Evolutionary conservation across 2,113 vertebrate genomes (phyloP).

Genomic region (Pristiophorus japonicus): DNA sequence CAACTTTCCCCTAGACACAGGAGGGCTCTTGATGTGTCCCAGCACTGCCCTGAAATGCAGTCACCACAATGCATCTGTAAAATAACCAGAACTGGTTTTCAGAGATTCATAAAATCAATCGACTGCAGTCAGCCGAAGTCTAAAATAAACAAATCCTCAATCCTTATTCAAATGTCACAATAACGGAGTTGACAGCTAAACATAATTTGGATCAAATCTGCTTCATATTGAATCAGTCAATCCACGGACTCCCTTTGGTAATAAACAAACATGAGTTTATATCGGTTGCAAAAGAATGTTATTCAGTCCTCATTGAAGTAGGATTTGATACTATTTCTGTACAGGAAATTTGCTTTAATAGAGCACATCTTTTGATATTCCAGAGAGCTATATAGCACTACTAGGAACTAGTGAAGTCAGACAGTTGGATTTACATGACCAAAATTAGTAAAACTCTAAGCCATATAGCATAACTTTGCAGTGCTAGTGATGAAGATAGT

Average conservation of each 20-base stretch:
- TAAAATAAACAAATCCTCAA: background rate
- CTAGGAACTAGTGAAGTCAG: background rate
- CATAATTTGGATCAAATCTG: constrained; percentile 7
- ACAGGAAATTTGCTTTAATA: background rate
- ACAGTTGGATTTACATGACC: background rate
- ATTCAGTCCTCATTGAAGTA: background rate
- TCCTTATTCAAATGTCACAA: constrained; percentile 12
- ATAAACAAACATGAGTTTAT: background rate
- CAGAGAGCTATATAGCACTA: too few relatives aligned
- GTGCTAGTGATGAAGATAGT: background rate
- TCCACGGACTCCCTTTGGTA: background rate
- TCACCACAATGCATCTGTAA: background rate
- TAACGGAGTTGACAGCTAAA: constrained; percentile 10
- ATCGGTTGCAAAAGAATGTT: background rate
- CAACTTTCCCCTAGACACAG: background rate
- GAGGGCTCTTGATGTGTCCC: background rate
- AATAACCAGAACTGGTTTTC: background rate
- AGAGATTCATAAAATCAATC: constrained; percentile 18
- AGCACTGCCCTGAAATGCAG: background rate
- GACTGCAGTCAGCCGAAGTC: background rate
- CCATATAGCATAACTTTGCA: background rate
- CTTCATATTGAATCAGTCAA: background rate
- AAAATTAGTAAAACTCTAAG: background rate
- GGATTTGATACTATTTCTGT: too few relatives aligned
- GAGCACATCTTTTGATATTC: background rate